Evolutionary conservation across 2,113 vertebrate genomes (phyloP), one percentile per base, ranked within the genome.

Genomic region (Scalopus aquaticus): DNA sequence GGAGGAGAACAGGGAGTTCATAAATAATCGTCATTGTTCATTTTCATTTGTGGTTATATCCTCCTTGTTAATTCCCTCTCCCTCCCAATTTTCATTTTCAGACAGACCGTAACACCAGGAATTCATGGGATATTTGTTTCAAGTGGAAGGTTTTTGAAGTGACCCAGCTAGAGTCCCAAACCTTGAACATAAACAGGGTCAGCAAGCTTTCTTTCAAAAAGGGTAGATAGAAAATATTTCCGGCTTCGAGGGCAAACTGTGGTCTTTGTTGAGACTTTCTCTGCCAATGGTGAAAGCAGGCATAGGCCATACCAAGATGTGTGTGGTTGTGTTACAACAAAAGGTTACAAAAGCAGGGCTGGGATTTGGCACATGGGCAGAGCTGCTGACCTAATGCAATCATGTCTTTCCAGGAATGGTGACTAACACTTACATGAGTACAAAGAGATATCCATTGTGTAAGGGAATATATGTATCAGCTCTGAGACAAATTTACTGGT

Each of bases 241-340:
- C 12, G 70, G 26, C 54, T 58, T 88, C 20, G 9, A 4, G 17
- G 26, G 22, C 6, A 49, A 37, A 1, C 0, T 13, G 19, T 28
- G 26, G 28, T 69, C 37, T 58, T 78, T 35, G 42, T 26, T 37
- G 32, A 15, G 32, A 15, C 46, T 37, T n/a, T 3, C 12, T 2
- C 28, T 35, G 37, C 19, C 19, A 11, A 15, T 2, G 12, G 4
- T 9, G 42, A 49, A 19, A 64, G 39, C 22, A 24, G n/a, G 22
- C 10, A 24, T 4, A 35, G 22, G 12, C 1, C 0, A 16, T 6
- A 12, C 65, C n/a, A 24, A 26, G 54, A 28, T 11, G 1, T 11
- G 70, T 26, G 54, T 46, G 46, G 6, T 5, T 37, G 35, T 44
- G 8, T 46, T 10, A 13, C 16, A 42, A 46, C 39, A 39, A 28